Evolutionary conservation across 1,140 invertebrate species (phyloP).

Genomic region (Drosophila melanica): DNA sequence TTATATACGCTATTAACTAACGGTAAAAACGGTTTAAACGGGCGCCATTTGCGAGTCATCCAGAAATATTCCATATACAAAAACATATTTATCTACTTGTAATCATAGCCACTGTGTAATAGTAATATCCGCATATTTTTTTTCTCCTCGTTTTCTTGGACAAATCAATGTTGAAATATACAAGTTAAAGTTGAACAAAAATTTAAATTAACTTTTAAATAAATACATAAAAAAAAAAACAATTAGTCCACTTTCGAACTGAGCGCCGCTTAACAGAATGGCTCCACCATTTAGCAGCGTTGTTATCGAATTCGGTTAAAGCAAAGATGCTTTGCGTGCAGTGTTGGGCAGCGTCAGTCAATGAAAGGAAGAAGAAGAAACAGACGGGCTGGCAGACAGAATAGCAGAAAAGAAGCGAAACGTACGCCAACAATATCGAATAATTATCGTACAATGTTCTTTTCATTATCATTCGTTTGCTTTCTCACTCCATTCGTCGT

Average conservation of each 20-base stretch:
- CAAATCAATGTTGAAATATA: constrained; percentile 37
- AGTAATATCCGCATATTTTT: constrained; percentile 14
- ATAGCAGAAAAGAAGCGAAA: constrained; percentile 35
- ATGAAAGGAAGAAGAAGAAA: constrained; percentile 11
- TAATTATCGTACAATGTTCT: constrained; percentile 60
- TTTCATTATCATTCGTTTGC: constrained; percentile 52
- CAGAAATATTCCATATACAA: constrained; percentile 42
- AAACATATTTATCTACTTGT: constrained; percentile 41
- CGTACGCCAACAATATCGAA: constrained; percentile 53
- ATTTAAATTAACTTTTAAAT: not conserved
- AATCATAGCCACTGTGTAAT: constrained; percentile 36
- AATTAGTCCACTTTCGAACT: not conserved
- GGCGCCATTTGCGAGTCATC: constrained; percentile 2
- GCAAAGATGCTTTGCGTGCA: constrained; percentile 1
- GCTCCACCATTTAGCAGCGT: not conserved
- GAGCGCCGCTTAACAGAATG: constrained; percentile 2
- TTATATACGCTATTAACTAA: constrained; percentile 20
- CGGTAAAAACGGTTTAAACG: constrained; percentile 13
- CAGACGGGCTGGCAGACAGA: constrained; percentile 31
- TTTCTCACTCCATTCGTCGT: constrained; percentile 47
- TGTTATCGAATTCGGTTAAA: constrained; percentile 13
- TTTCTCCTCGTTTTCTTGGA: constrained; percentile 12
- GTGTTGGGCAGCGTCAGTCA: constrained; percentile 18
- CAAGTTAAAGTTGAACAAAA: constrained; percentile 28
- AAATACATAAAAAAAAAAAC: not conserved